Conservation (phyloP, 2,113 vertebrate species). For the Oncorhynchus keta region DNA sequence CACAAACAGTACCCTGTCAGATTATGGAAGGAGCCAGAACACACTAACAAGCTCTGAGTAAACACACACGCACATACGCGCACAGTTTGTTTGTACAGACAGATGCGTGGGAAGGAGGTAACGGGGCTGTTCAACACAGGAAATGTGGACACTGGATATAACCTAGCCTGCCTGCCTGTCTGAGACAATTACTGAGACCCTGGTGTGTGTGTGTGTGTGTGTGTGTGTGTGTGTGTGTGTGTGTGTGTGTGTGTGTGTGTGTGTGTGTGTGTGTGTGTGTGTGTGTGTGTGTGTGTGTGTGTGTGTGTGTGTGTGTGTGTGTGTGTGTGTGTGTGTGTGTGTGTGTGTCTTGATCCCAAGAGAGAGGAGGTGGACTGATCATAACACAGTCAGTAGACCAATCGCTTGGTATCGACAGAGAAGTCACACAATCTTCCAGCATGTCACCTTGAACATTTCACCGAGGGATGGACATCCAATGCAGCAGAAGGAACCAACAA, state of each 20-base stretch:
- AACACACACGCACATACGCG: not conserved
- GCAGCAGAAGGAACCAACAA: not conserved
- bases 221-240: not conserved
- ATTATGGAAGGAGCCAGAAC: not conserved
- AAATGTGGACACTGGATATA: not conserved
- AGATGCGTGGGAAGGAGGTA: not conserved
- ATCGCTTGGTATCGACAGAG: no score
- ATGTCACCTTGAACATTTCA: not conserved
- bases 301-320: not conserved
- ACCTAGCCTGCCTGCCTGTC: not conserved
- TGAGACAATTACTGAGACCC: conserved; percentile 27
- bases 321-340: not conserved
- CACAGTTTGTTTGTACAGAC: conserved; percentile 39
- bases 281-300: not conserved
- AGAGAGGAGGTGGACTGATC: not conserved
- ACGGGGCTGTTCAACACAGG: conserved; percentile 26
- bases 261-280: conserved; percentile 12
- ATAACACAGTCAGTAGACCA: no score
- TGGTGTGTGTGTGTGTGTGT: conserved; percentile 4
- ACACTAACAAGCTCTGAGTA: not conserved
- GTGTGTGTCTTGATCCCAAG: not conserved
- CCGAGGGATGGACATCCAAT: not conserved
- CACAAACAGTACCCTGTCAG: not conserved
- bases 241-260: not conserved
- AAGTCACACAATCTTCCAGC: no score